These are phyloP conservation scores for Graphium colonna DNA, from an alignment of 2,888 invertebrate species.

Conservation along the genomic window DNA sequence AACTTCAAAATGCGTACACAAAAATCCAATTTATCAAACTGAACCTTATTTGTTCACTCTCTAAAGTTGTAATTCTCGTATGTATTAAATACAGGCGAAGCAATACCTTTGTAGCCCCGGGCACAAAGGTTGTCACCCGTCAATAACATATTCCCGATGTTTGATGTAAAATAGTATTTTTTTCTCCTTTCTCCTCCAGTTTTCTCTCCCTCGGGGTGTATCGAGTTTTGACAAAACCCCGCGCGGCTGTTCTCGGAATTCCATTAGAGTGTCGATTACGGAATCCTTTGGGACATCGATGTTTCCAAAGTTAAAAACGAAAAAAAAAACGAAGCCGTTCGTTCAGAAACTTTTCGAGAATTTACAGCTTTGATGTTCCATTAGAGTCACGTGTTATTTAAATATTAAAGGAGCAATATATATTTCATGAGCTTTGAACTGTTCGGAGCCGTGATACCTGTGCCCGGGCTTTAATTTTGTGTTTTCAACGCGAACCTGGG, in stretches of 20 bases:
- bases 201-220: slow-evolving; percentile 37
- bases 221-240: slow-evolving; percentile 47
- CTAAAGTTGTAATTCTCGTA: not conserved
- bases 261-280: slow-evolving; percentile 50
- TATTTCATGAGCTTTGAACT: no score
- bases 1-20: not conserved
- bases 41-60: not conserved
- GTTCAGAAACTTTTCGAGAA: not conserved
- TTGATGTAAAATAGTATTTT: slow-evolving; percentile 42
- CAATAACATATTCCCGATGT: slow-evolving; percentile 35
- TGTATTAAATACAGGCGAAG: not conserved
- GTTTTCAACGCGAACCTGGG: no score
- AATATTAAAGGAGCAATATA: no score
- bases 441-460: no score
- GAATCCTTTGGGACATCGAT: slow-evolving; percentile 25
- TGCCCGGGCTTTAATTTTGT: no score
- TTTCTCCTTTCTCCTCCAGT: slow-evolving; percentile 31
- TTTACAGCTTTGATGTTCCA: not conserved
- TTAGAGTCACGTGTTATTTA: no score
- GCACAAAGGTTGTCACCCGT: slow-evolving; percentile 33
- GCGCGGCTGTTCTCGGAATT: slow-evolving; percentile 38
- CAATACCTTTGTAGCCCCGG: not conserved
- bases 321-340: not conserved
- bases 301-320: slow-evolving; percentile 15
- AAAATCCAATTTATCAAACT: not conserved